Conservation (phyloP, 1,140 invertebrate species). For the Drosophila kikkawai region DNA sequence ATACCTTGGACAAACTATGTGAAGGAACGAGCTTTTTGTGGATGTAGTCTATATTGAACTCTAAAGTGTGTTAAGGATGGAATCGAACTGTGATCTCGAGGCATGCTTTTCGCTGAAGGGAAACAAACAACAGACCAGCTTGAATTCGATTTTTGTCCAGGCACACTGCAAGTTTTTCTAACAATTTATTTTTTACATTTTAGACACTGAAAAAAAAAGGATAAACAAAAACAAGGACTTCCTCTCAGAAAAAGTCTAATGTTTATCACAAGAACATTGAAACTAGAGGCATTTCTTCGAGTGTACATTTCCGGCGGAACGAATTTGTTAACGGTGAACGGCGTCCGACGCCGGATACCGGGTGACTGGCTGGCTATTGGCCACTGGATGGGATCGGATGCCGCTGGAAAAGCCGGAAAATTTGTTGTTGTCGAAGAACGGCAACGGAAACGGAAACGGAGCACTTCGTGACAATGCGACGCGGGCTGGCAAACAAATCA, state of each 20-base stretch:
- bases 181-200: background rate
- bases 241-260: background rate
- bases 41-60: slow-evolving; percentile 7
- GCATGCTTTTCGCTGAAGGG: slow-evolving; percentile 12
- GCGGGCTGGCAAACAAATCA: slow-evolving; percentile 62
- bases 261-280: background rate
- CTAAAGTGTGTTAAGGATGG: slow-evolving; percentile 11
- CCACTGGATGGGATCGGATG: slow-evolving; percentile 25
- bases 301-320: slow-evolving; percentile 2
- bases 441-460: slow-evolving; percentile 32
- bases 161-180: slow-evolving; percentile 14
- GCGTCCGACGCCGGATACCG: slow-evolving; percentile 36
- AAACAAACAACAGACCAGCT: background rate
- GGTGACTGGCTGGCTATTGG: slow-evolving; percentile 45
- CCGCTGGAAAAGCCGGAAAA: slow-evolving; percentile 31
- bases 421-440: background rate
- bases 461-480: slow-evolving; percentile 64
- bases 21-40: slow-evolving; percentile 26
- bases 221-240: background rate
- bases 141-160: background rate
- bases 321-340: slow-evolving; percentile 33
- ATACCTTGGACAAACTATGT: slow-evolving; percentile 5
- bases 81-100: slow-evolving; percentile 31
- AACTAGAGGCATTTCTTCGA: background rate
- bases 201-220: slow-evolving; percentile 1